Evolutionary conservation across 1,140 invertebrate genomes (phyloP), one percentile per base, ranked within the genome.

Genomic region (Oreohelix idahoensis): DNA sequence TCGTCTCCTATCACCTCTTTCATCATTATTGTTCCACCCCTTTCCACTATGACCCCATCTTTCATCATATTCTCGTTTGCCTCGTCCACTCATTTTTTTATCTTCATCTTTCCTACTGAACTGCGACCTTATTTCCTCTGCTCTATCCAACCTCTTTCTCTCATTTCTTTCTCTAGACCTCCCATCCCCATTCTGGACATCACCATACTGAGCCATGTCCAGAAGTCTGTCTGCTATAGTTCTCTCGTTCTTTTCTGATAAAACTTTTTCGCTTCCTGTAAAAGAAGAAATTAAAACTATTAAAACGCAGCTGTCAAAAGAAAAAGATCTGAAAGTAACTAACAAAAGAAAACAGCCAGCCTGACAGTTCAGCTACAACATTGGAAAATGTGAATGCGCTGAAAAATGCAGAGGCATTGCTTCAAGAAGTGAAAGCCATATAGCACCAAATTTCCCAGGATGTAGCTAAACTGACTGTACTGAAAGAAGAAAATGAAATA

Each of bases 151-250:
- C 83, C 53, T 71, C 70, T 81, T 49, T 76, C 58, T 32, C 35
- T 71, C 75, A 42, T 66, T 78, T 51, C 69, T 42, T 29, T n/a
- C 71, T 76, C 5, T 83, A 29, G 36, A 29, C 29, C 23, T 32
- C 39, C 15, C 39, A 39, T 49, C 42, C 36, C 45, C 74, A 76
- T 51, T 51, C 13, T 29, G 74, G 42, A 39, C 36, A 15, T 79
- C 17, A 1, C 70, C 79, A 58, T 81, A 81, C 39, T 81, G 39
- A 35, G 79, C 79, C 70, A 81, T 73, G 35, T 71, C 42, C 70
- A 81, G 42, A 39, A 81, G 45, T 36, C 79, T 45, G 35, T 71
- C 79, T 20, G 79, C 79, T 51, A 81, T 81, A 69, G 42, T 49
- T 51, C 26, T 71, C 39, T 15, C 8, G 23, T 29, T 45, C n/a